Evolutionary conservation across 2,888 invertebrate species (phyloP).

Genomic region (Gisinianus flammeolus): DNA sequence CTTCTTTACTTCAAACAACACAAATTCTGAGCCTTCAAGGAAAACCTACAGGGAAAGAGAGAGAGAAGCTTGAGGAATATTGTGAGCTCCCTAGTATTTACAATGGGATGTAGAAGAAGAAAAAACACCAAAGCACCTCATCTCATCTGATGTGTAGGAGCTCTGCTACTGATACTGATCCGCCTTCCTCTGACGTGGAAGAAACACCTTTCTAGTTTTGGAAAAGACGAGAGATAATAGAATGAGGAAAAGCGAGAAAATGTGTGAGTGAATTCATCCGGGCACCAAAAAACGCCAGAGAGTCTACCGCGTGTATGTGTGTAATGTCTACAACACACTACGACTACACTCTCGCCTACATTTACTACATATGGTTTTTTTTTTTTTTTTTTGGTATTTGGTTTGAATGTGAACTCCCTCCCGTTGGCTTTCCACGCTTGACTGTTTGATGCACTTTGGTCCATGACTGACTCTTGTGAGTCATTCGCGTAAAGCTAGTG

Average conservation of each 20-base stretch:
- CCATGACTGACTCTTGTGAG: conserved; percentile 25
- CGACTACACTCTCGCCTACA: not conserved
- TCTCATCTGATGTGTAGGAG: not conserved
- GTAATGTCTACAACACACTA: not conserved
- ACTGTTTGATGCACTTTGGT: conserved; percentile 10
- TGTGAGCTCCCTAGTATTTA: not conserved
- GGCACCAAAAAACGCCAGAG: not conserved
- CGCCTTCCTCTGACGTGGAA: not conserved
- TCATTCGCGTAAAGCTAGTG: conserved; percentile 25
- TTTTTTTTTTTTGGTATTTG: not conserved
- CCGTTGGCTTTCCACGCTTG: conserved; percentile 9
- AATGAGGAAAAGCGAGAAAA: not conserved
- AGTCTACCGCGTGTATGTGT: not conserved
- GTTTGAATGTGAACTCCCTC: not conserved
- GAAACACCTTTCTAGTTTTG: conserved; percentile 6
- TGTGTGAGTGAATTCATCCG: not conserved
- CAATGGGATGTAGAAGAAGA: not conserved
- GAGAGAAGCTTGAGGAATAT: not conserved
- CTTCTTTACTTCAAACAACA: not conserved
- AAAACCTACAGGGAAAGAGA: not conserved
- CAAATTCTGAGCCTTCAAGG: not conserved
- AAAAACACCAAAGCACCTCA: conserved; percentile 3
- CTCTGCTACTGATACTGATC: not conserved
- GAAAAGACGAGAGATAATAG: not conserved
- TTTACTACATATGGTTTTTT: not conserved